These are phyloP conservation scores for Gortyna flavago DNA, from an alignment of 2,888 invertebrate species.

Conservation along the genomic window DNA sequence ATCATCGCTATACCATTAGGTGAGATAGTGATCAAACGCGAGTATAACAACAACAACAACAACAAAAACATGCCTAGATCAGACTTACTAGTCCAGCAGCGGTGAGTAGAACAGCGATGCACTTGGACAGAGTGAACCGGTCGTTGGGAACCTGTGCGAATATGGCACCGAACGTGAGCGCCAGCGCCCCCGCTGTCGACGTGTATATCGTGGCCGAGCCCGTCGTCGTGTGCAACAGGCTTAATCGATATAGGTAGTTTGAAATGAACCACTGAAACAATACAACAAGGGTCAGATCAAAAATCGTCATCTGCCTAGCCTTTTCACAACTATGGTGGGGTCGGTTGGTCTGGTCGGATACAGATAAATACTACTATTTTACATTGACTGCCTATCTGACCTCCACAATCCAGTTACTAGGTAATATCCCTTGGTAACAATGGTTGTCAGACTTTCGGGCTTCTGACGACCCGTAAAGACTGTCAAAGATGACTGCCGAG, in stretches of 20 bases:
- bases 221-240: constrained; percentile 95
- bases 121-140: constrained; percentile 96
- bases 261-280: constrained; percentile 97
- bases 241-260: constrained; percentile 97
- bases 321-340: not conserved
- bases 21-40: not conserved
- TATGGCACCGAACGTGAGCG: constrained; percentile 95
- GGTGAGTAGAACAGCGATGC: constrained; percentile 94
- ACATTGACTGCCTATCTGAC: not conserved
- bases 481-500: not conserved
- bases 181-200: constrained; percentile 97
- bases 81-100: constrained; percentile 94
- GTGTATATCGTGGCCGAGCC: constrained; percentile 97
- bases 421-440: too few relatives aligned
- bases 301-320: not conserved
- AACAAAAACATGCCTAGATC: not conserved
- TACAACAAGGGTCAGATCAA: constrained; percentile 10
- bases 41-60: not conserved
- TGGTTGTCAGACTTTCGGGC: too few relatives aligned
- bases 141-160: constrained; percentile 96
- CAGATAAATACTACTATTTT: not conserved
- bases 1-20: not conserved
- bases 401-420: not conserved
- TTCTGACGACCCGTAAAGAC: not conserved
- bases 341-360: not conserved